Base-by-base conservation (phyloP, 2,113 vertebrate genomes). In the Ellobius talpinus region DNA sequence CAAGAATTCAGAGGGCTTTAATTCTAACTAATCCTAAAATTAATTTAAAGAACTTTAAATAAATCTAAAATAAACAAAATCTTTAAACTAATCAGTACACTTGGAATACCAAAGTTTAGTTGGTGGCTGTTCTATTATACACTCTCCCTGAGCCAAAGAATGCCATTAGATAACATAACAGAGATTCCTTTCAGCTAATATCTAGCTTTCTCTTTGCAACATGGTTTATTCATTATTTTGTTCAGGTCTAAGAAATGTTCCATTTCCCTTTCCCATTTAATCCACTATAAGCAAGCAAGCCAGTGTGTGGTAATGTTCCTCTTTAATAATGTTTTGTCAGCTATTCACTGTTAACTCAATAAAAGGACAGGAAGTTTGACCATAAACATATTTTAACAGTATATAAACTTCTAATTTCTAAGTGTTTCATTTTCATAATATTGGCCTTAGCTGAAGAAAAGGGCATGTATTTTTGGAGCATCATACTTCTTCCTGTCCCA, bases 401-500 rank as follows among this genome's bases (percentile, higher is more conserved):
- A 70, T 88, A 95, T 92, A 33, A 89, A 86, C 55, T 93, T 98
- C 78, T 96, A 86, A 52, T 96, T 98, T 98, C 94, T 96, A 96
- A 86, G 31, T 78, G 55, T 89, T 97, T 97, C 52, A 73, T 98
- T 91, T 98, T 98, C 92, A 97, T 95, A 96, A 86, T 86, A 90
- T 97, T 97, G 97, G 97, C 98, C 95, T 95, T 89, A 96, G 96
- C 96, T 98, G 96, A 77, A 97, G 98, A 97, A 97, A 99, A 99
- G 98, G 98, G 97, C 98, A 99, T 92, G 92, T 98, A 99, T 99
- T 99, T 98, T 92, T 96, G 94, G 98, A 98, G 87, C 97, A 97
- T 98, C 97, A 97, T 98, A 95, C 91, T 98, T 99, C 98, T 99
- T 98, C 98, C 98, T 99, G 98, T 99, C 98, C 96, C 96, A 97